Conservation (phyloP, 2,113 vertebrate genomes). For the Mesocricetus auratus region DNA sequence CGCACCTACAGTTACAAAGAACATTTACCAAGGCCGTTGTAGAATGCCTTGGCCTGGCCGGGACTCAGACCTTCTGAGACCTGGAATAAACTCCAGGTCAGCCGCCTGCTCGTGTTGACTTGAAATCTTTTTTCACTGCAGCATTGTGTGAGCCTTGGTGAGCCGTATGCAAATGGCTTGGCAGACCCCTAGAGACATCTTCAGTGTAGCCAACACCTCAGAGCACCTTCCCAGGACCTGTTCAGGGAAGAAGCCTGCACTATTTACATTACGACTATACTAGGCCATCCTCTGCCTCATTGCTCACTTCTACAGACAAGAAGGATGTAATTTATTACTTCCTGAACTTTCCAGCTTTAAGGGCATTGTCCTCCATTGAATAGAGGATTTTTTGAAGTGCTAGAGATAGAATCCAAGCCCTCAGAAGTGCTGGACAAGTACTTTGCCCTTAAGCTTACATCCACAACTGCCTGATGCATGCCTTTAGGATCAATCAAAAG, state of each 20-base stretch:
- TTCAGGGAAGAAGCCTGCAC: neutral
- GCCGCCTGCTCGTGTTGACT: neutral
- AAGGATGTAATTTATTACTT: neutral
- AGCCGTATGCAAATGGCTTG: neutral
- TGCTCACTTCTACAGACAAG: neutral
- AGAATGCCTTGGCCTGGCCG: no score
- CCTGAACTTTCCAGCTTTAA: neutral
- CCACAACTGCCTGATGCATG: neutral
- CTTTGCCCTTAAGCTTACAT: neutral
- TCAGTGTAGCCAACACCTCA: neutral
- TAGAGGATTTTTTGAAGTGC: neutral
- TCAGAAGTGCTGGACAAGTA: neutral
- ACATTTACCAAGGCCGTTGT: neutral
- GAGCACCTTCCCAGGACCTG: neutral
- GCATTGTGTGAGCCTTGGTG: neutral
- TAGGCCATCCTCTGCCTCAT: neutral
- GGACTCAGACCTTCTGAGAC: neutral
- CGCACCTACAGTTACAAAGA: neutral
- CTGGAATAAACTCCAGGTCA: neutral
- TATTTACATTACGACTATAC: neutral
- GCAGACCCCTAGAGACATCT: neutral
- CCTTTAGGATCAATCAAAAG: neutral
- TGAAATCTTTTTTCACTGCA: conserved; percentile 16
- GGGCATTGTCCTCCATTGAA: neutral
- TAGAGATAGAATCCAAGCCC: neutral